These are phyloP conservation scores for Phasianus colchicus DNA, from an alignment of 2,113 vertebrate species.

Conservation along the genomic window DNA sequence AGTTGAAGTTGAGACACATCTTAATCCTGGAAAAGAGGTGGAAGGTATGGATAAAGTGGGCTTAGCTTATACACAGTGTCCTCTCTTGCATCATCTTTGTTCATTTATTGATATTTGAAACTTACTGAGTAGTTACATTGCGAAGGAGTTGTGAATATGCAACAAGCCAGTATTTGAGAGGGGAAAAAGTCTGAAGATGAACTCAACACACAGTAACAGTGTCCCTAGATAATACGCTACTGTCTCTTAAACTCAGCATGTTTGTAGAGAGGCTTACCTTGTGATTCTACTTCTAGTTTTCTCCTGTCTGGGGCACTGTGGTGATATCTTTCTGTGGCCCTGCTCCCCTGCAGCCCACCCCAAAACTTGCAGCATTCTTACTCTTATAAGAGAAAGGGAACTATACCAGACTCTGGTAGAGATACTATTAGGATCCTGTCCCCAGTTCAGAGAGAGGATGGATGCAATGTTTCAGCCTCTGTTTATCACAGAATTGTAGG, in stretches of 20 bases:
- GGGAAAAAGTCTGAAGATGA: background rate
- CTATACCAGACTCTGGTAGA: background rate
- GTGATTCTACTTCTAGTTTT: background rate
- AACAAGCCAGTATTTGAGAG: background rate
- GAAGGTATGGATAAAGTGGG: background rate
- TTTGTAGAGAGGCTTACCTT: background rate
- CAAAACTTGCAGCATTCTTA: background rate
- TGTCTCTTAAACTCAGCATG: background rate
- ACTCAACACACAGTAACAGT: background rate
- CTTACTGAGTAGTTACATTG: background rate
- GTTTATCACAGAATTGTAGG: background rate
- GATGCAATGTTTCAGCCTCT: background rate
- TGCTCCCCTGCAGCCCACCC: background rate
- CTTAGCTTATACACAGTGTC: background rate
- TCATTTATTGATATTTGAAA: background rate
- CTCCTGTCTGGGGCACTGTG: background rate
- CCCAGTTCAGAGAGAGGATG: background rate
- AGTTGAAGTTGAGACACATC: background rate
- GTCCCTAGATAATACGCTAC: background rate
- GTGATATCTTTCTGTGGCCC: background rate
- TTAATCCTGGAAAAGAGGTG: background rate
- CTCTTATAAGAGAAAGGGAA: background rate
- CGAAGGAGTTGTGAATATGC: background rate
- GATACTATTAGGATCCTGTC: background rate
- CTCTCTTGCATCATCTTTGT: background rate